phyloP scores from a whole-genome alignment of 2,888 invertebrate genomes.

The Octodonta nipae region DNA sequence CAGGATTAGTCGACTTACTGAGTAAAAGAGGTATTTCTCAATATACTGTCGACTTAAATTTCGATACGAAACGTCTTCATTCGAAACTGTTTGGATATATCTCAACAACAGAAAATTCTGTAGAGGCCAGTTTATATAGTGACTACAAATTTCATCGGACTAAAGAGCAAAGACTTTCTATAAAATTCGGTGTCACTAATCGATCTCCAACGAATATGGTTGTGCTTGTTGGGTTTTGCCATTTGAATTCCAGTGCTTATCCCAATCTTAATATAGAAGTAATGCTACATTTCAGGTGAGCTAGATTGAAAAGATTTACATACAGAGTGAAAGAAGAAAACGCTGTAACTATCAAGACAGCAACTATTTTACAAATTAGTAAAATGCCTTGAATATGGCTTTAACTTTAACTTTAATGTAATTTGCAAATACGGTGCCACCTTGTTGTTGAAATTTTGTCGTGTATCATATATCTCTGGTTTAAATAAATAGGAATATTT shows the following conservation, averaged over 20 bases:
- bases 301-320: too few relatives aligned
- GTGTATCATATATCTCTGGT: too few relatives aligned
- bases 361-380: too few relatives aligned
- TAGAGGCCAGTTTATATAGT: constrained; percentile 47
- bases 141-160: constrained; percentile 52
- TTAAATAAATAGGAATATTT: too few relatives aligned
- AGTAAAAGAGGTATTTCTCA: constrained; percentile 60
- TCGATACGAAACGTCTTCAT: constrained; percentile 63
- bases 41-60: constrained; percentile 60
- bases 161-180: constrained; percentile 41
- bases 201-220: constrained; percentile 44
- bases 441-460: too few relatives aligned
- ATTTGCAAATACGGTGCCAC: too few relatives aligned
- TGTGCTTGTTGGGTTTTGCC: constrained; percentile 50
- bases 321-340: too few relatives aligned
- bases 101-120: constrained; percentile 28
- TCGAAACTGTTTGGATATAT: constrained; percentile 64
- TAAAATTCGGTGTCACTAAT: constrained; percentile 39
- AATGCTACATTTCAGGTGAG: constrained; percentile 51
- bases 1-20: constrained; percentile 46
- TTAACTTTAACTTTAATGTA: too few relatives aligned
- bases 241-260: constrained; percentile 62
- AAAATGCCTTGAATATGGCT: too few relatives aligned
- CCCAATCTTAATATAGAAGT: constrained; percentile 55
- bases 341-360: too few relatives aligned